phyloP scores from a whole-genome alignment of 2,113 vertebrate genomes.

The Pteronura brasiliensis region DNA sequence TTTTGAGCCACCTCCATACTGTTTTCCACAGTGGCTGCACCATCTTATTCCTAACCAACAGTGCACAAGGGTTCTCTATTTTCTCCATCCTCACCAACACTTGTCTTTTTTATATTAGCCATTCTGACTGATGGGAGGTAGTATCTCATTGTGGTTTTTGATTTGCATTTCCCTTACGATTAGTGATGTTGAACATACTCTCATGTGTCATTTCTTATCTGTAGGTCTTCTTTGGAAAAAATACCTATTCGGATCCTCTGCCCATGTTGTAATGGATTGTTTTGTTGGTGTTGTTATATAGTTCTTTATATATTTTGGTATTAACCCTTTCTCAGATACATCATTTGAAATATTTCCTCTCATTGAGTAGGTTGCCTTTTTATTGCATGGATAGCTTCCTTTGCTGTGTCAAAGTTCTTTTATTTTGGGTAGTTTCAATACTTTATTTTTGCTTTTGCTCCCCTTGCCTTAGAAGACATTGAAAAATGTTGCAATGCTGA shows the following conservation, averaged over 20 bases:
- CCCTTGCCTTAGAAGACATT: not conserved
- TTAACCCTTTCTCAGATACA: not conserved
- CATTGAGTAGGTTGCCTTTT: not conserved
- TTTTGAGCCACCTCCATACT: not conserved
- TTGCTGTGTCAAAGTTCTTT: not conserved
- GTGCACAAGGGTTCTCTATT: not conserved
- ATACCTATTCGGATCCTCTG: not conserved
- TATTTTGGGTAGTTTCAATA: not conserved
- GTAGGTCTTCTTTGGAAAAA: not conserved
- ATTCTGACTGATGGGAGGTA: not conserved
- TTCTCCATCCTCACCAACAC: not conserved
- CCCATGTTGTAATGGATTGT: not conserved
- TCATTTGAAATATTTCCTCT: not conserved
- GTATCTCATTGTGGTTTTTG: not conserved
- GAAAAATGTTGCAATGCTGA: not conserved
- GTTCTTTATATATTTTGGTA: not conserved
- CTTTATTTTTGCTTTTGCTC: not conserved
- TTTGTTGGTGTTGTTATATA: not conserved
- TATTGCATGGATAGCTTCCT: not conserved
- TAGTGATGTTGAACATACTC: not conserved
- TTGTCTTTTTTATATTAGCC: not conserved
- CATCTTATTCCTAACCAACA: not conserved
- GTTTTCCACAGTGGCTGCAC: not conserved
- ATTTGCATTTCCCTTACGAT: not conserved
- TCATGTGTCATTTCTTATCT: not conserved